Conservation (phyloP, 2,113 vertebrate species). For the Lycaon pictus region DNA sequence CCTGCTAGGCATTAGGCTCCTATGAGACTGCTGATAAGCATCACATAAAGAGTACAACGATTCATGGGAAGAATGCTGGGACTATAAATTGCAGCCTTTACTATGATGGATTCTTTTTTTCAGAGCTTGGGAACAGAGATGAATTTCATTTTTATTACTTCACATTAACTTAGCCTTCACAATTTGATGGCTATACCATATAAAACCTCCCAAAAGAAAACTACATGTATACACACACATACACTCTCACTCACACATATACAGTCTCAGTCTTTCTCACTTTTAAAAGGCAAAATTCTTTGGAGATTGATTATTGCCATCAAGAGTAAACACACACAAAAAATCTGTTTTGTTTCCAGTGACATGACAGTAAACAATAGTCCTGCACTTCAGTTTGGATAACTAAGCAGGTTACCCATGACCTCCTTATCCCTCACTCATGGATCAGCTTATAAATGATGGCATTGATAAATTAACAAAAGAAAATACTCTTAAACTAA, state of each 20-base stretch:
- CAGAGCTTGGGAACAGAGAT: background rate
- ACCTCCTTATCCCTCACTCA: conserved; percentile 6
- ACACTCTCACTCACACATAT: background rate
- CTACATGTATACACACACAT: background rate
- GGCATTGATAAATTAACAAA: background rate
- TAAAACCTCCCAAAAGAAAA: conserved; percentile 14
- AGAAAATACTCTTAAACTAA: conserved; percentile 44
- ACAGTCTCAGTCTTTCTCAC: background rate
- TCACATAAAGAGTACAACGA: background rate
- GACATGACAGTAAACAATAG: background rate
- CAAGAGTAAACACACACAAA: background rate
- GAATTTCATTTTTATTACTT: conserved; percentile 49
- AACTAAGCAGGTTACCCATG: background rate
- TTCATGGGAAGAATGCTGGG: background rate
- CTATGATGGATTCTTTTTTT: background rate
- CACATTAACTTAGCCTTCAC: background rate
- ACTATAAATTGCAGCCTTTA: background rate
- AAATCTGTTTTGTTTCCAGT: background rate
- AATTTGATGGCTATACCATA: background rate
- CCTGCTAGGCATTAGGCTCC: background rate
- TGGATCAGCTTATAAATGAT: background rate
- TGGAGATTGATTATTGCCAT: background rate
- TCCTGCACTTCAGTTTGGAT: background rate
- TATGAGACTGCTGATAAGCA: background rate
- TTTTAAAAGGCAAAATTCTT: conserved; percentile 47